These are phyloP conservation scores for Ischnura elegans DNA, from an alignment of 2,888 invertebrate species.

Conservation along the genomic window DNA sequence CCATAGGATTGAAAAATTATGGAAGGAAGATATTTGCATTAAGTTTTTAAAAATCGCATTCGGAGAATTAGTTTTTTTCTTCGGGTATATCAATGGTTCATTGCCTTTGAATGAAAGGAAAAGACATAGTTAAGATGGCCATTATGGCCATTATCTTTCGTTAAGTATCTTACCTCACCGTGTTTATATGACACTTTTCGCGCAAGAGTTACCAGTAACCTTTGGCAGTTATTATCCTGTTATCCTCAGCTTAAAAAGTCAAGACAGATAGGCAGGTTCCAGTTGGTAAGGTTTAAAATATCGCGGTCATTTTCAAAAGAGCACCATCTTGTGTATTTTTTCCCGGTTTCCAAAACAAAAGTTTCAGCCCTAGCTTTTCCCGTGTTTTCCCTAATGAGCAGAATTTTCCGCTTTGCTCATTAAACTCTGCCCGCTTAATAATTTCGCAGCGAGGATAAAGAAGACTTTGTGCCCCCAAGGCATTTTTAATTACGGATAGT, in stretches of 20 bases:
- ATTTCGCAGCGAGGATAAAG: neutral
- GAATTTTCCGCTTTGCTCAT: constrained; percentile 24
- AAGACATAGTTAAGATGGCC: no score
- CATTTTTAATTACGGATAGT: constrained; percentile 10
- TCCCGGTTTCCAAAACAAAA: constrained; percentile 14
- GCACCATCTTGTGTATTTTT: neutral
- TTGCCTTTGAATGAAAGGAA: no score
- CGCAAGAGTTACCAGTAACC: no score
- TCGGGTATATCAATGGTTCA: no score
- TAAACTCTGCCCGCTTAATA: constrained; percentile 24
- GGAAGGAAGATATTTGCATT: no score
- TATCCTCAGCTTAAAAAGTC: neutral
- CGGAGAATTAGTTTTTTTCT: no score
- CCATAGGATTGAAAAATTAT: no score
- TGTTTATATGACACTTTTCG: no score
- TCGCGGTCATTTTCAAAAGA: neutral
- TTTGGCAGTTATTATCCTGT: neutral
- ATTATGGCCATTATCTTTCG: no score
- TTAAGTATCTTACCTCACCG: no score
- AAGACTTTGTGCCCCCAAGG: constrained; percentile 15
- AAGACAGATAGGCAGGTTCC: no score
- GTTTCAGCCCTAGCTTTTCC: neutral
- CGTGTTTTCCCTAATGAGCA: constrained; percentile 35
- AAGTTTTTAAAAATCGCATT: no score
- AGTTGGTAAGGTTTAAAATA: neutral